A percentile compares a stretch with the other conserved stretches of the same genome.
Evolutionary conservation across 2,113 vertebrate species (phyloP).

Genomic region (Eurypyga helias): DNA sequence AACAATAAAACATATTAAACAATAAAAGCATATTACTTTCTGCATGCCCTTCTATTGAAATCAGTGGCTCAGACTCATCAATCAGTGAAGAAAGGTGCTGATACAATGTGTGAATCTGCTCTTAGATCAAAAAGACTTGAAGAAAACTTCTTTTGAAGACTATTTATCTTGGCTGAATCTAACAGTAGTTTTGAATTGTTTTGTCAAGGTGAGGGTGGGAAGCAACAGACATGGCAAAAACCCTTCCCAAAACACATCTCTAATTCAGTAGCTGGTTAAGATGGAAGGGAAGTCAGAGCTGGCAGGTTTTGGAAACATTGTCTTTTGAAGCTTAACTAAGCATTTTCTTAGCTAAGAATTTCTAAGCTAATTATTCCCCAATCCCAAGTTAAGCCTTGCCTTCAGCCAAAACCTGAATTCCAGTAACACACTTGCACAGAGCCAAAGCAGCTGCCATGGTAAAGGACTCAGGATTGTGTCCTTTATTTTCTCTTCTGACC

Average conservation of each 20-base stretch:
- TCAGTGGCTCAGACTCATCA: background rate
- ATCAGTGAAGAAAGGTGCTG: background rate
- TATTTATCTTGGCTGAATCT: background rate
- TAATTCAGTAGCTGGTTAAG: background rate
- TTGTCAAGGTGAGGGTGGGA: background rate
- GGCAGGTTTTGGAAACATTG: background rate
- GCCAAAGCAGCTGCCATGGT: background rate
- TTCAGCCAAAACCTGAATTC: background rate
- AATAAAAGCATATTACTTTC: background rate
- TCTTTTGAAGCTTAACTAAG: background rate
- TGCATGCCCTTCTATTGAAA: background rate
- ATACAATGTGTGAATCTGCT: background rate
- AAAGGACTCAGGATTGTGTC: background rate
- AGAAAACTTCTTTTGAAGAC: background rate
- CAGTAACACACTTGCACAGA: background rate
- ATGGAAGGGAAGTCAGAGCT: background rate
- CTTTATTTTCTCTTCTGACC: background rate
- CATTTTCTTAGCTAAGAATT: background rate
- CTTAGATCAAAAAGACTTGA: background rate
- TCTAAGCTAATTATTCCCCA: background rate
- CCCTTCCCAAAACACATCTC: background rate
- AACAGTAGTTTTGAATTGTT: background rate
- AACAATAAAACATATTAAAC: background rate
- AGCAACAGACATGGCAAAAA: background rate
- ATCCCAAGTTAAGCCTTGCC: background rate